A percentile compares a stretch with the other conserved stretches of the same genome.
phyloP scores from a whole-genome alignment of 2,113 vertebrate species.

The Bufo bufo region DNA sequence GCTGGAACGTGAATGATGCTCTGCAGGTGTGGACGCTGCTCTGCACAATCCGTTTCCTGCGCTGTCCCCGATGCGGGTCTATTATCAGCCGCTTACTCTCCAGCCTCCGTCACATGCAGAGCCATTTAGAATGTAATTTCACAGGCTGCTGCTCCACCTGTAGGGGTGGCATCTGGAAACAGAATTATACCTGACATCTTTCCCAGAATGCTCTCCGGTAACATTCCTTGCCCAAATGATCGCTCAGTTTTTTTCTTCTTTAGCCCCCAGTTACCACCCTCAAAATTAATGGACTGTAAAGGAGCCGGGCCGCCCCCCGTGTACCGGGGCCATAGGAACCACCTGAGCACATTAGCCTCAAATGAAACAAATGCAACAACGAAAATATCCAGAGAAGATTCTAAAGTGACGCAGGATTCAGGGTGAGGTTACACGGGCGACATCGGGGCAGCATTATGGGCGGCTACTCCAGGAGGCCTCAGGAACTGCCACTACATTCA shows the following conservation, averaged over 20 bases:
- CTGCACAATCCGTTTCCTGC: not conserved
- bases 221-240: constrained; percentile 13
- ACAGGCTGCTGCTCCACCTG: constrained; percentile 88
- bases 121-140: constrained; percentile 92
- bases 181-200: constrained; percentile 67
- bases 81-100: constrained; percentile 71
- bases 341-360: not conserved
- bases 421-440: too few species aligned
- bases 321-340: too few species aligned
- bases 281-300: constrained; percentile 68
- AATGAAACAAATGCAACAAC: not conserved
- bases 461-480: too few species aligned
- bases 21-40: too few species aligned
- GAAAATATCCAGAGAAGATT: not conserved
- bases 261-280: constrained; percentile 39
- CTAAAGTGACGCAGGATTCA: too few species aligned
- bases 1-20: too few species aligned
- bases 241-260: not conserved
- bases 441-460: too few species aligned
- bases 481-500: too few species aligned
- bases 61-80: constrained; percentile 64
- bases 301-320: not conserved
- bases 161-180: constrained; percentile 77
- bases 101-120: constrained; percentile 66
- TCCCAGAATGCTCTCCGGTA: constrained; percentile 61